These are phyloP conservation scores for Formica exsecta DNA, from an alignment of 1,140 invertebrate species.

Conservation along the genomic window DNA sequence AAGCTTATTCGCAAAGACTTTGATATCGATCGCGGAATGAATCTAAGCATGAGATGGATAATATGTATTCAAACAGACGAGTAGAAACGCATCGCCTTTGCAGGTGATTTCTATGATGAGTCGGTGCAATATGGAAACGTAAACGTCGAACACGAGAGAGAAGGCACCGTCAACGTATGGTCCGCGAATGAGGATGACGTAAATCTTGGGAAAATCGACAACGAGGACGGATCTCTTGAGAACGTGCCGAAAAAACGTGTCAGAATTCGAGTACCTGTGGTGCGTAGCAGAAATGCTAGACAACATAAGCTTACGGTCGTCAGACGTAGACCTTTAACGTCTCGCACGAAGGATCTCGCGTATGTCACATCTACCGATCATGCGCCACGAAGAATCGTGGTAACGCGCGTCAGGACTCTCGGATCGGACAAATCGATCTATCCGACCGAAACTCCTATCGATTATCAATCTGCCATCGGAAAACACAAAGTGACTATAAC, in stretches of 20 bases:
- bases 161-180: slow-evolving; percentile 4
- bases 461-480: slow-evolving; percentile 34
- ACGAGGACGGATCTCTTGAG: slow-evolving; percentile 68
- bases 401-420: slow-evolving; percentile 80
- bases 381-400: slow-evolving; percentile 79
- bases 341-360: slow-evolving; percentile 68
- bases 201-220: slow-evolving; percentile 26
- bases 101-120: slow-evolving; percentile 80
- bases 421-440: slow-evolving; percentile 61
- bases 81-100: slow-evolving; percentile 77
- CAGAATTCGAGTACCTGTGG: slow-evolving; percentile 81
- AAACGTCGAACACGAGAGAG: slow-evolving; percentile 27
- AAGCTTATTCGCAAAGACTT: slow-evolving; percentile 26
- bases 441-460: not conserved
- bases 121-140: slow-evolving; percentile 40
- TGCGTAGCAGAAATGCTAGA: slow-evolving; percentile 76
- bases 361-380: slow-evolving; percentile 39
- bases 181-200: slow-evolving; percentile 44
- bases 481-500: slow-evolving; percentile 84
- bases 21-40: slow-evolving; percentile 21
- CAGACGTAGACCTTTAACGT: slow-evolving; percentile 79
- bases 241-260: slow-evolving; percentile 79
- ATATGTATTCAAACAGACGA: slow-evolving; percentile 47
- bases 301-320: slow-evolving; percentile 84
- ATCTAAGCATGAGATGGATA: slow-evolving; percentile 21